These are phyloP conservation scores for Fragum fragum DNA, from an alignment of 2,888 invertebrate genomes.

Conservation along the genomic window DNA sequence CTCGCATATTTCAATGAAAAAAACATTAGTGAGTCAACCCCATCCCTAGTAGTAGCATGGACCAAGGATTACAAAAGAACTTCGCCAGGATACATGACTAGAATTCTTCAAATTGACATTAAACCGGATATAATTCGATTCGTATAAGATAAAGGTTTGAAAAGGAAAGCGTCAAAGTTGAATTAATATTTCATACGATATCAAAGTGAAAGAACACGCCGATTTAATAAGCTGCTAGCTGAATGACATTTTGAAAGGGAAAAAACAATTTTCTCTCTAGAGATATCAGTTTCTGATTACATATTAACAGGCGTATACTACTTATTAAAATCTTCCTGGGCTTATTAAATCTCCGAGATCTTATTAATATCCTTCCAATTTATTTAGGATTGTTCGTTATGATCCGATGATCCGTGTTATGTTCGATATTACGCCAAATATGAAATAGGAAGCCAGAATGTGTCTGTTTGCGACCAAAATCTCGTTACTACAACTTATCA, in stretches of 20 bases:
- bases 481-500: too few species aligned
- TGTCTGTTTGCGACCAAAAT: too few species aligned
- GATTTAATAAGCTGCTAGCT: background rate
- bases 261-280: constrained; percentile 6
- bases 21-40: too few species aligned
- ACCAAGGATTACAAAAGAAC: too few species aligned
- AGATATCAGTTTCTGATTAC: background rate
- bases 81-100: too few species aligned
- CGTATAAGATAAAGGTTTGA: background rate
- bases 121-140: too few species aligned
- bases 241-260: background rate
- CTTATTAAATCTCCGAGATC: constrained; percentile 9
- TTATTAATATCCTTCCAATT: background rate
- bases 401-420: too few species aligned
- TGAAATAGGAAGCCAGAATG: too few species aligned
- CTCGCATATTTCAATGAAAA: too few species aligned
- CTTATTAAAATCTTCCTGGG: constrained; percentile 11
- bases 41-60: too few species aligned
- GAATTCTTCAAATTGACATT: too few species aligned
- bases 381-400: background rate
- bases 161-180: background rate
- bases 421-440: too few species aligned
- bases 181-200: background rate
- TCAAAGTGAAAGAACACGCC: background rate
- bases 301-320: constrained; percentile 4